A percentile compares a stretch with the other conserved stretches of the same genome.
phyloP scores from a whole-genome alignment of 1,140 invertebrate species.

The Parasteatoda tepidariorum region DNA sequence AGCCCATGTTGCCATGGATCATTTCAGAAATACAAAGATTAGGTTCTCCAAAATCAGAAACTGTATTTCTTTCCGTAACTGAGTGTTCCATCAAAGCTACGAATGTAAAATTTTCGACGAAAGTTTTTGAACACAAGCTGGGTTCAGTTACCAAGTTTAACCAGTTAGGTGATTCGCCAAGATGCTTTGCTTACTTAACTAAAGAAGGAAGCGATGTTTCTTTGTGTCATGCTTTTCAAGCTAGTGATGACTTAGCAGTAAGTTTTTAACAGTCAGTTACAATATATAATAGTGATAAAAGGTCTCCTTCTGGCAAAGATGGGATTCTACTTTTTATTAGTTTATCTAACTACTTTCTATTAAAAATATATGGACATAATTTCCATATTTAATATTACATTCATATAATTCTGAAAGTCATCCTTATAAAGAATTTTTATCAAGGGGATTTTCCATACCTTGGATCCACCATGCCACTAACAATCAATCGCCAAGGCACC shows the following conservation, averaged over 20 bases:
- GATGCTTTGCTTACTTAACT: constrained; percentile 58
- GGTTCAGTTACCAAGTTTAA: constrained; percentile 53
- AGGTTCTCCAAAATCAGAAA: constrained; percentile 55
- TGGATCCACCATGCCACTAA: too few species aligned
- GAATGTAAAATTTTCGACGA: constrained; percentile 38
- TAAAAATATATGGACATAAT: too few species aligned
- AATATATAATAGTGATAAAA: too few species aligned
- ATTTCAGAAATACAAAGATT: constrained; percentile 53
- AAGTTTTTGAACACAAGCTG: constrained; percentile 55
- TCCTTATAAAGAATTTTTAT: too few species aligned
- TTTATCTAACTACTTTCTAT: too few species aligned
- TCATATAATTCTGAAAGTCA: too few species aligned
- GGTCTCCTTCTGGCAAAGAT: too few species aligned
- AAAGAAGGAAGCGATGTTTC: constrained; percentile 51
- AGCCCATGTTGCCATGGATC: constrained; percentile 58
- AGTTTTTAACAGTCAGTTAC: neutral
- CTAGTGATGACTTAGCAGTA: constrained; percentile 52
- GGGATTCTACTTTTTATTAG: too few species aligned
- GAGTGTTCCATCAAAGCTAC: constrained; percentile 50
- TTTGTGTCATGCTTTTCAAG: constrained; percentile 58
- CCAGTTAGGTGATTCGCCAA: constrained; percentile 37
- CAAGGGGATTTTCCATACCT: too few species aligned
- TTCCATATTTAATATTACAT: too few species aligned
- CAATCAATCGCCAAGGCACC: too few species aligned
- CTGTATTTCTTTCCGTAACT: constrained; percentile 45